Evolutionary conservation across 2,113 vertebrate genomes (phyloP).

Genomic region (Archilochus colubris): DNA sequence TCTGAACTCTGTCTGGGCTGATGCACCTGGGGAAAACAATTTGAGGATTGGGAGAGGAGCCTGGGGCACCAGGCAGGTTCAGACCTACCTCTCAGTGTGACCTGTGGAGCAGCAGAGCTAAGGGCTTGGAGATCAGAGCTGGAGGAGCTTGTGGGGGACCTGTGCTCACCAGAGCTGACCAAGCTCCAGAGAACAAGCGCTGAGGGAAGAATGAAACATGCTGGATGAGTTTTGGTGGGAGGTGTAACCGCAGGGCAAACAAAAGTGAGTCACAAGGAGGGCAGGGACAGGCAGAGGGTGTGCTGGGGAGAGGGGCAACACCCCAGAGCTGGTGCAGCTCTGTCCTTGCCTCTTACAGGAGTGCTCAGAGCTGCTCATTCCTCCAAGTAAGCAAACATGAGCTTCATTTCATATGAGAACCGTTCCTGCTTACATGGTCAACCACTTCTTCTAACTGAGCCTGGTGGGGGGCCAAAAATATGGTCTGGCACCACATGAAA

Average conservation of each 20-base stretch:
- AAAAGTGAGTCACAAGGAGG: background rate
- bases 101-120: background rate
- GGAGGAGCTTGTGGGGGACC: background rate
- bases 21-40: slow-evolving; percentile 25
- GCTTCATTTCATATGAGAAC: background rate
- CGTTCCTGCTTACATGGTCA: background rate
- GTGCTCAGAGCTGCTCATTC: background rate
- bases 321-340: background rate
- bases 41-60: background rate
- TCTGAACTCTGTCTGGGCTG: background rate
- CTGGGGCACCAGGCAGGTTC: background rate
- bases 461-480: background rate
- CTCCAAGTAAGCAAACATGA: background rate
- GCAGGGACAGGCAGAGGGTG: background rate
- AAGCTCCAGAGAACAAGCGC: background rate
- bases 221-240: background rate
- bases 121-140: background rate
- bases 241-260: background rate
- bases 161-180: fast-evolving
- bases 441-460: background rate
- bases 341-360: background rate
- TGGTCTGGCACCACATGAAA: background rate
- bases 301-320: background rate
- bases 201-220: background rate
- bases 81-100: background rate